Percentiles rank a stretch among this genome's conserved stretches.
phyloP scores from a whole-genome alignment of 2,888 invertebrate species.

The Aphidius colemani region DNA sequence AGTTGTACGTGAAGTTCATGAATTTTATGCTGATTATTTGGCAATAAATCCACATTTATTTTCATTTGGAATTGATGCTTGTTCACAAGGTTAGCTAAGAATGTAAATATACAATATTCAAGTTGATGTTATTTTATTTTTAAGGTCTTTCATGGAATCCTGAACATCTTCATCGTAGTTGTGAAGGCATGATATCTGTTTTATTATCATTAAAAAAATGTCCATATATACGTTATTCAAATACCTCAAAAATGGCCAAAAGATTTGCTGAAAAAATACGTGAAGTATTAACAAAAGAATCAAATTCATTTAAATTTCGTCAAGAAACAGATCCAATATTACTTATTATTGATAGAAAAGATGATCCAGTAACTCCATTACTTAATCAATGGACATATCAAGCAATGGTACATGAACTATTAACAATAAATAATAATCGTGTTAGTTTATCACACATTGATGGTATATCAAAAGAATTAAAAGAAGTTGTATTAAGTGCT shows the following conservation, averaged over 20 bases:
- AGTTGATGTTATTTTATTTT: slow-evolving; percentile 12
- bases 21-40: slow-evolving; percentile 95
- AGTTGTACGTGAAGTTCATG: slow-evolving; percentile 93
- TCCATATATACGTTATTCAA: slow-evolving; percentile 87
- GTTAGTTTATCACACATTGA: slow-evolving; percentile 86
- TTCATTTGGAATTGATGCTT: slow-evolving; percentile 76
- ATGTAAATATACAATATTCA: slow-evolving; percentile 2
- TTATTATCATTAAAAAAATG: slow-evolving; percentile 88
- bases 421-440: slow-evolving; percentile 78
- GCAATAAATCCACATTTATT: slow-evolving; percentile 92
- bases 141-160: slow-evolving; percentile 78
- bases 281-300: slow-evolving; percentile 86
- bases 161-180: slow-evolving; percentile 75
- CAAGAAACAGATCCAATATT: slow-evolving; percentile 78
- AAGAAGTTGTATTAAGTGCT: slow-evolving; percentile 90
- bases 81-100: slow-evolving; percentile 65
- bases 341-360: slow-evolving; percentile 88
- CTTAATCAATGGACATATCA: slow-evolving; percentile 99
- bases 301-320: slow-evolving; percentile 85
- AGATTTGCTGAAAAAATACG: slow-evolving; percentile 83
- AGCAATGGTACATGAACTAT: slow-evolving; percentile 98
- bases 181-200: slow-evolving; percentile 84
- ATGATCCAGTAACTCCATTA: slow-evolving; percentile 95
- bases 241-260: slow-evolving; percentile 82
- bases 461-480: slow-evolving; percentile 85